Evolutionary conservation across 2,888 invertebrate species (phyloP).

Genomic region (Drosophila peninsularis): DNA sequence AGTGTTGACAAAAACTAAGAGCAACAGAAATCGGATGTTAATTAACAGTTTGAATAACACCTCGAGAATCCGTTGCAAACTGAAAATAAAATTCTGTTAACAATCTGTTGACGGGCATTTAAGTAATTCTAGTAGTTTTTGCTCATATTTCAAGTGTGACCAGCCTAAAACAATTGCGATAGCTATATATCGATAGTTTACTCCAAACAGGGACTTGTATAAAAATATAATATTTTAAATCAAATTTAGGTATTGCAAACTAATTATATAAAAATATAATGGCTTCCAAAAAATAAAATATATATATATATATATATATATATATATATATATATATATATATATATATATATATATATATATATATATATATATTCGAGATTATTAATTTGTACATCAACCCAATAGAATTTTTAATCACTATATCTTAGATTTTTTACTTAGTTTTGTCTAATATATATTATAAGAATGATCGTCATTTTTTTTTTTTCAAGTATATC

Average conservation of each 20-base stretch:
- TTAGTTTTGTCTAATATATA: background rate
- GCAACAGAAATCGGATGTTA: constrained; percentile 48
- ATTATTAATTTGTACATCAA: background rate
- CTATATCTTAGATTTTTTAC: background rate
- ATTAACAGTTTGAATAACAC: constrained; percentile 35
- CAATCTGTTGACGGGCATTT: constrained; percentile 6
- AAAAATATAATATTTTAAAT: background rate
- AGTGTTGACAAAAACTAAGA: constrained; percentile 59
- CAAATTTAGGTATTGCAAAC: background rate
- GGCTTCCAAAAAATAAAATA: too few species aligned
- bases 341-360: too few species aligned
- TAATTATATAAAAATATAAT: too few species aligned
- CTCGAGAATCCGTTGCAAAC: constrained; percentile 1
- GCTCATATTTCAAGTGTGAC: constrained; percentile 3
- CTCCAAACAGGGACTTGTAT: background rate
- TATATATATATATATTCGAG: too few species aligned
- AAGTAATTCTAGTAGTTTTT: constrained; percentile 6
- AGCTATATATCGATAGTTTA: background rate
- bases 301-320: too few species aligned
- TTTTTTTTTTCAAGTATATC: background rate
- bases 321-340: too few species aligned
- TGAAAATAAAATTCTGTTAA: constrained; percentile 10
- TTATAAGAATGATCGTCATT: too few species aligned
- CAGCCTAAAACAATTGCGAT: background rate
- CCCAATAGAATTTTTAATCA: background rate